Percentiles rank a stretch among this genome's conserved stretches.
phyloP scores from a whole-genome alignment of 2,113 vertebrate genomes.

The Gymnarchus niloticus region DNA sequence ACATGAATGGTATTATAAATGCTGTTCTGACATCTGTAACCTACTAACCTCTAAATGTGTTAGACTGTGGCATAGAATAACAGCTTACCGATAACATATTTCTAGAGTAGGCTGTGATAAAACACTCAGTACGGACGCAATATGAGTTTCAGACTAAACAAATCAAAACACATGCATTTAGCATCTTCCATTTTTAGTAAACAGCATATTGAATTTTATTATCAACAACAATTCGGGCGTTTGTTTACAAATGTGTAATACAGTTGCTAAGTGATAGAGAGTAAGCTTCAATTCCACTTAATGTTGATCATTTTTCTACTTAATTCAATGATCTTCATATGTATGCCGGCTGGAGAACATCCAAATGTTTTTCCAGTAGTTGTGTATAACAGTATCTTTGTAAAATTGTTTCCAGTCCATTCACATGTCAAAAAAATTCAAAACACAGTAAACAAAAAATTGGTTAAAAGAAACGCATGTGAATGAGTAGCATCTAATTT shows the following conservation, averaged over 20 bases:
- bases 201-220: not conserved
- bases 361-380: not conserved
- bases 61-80: conserved; percentile 33
- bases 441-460: not conserved
- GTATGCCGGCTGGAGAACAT: not conserved
- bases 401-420: not conserved
- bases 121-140: not conserved
- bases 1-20: conserved; percentile 21
- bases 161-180: not conserved
- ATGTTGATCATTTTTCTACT: not conserved
- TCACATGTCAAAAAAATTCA: not conserved
- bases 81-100: conserved; percentile 34
- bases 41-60: conserved; percentile 34
- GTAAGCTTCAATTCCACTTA: not conserved
- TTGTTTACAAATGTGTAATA: conserved; percentile 7
- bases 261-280: not conserved
- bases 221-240: not conserved
- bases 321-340: not conserved
- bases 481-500: not conserved
- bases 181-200: not conserved
- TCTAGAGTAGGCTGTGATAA: conserved; percentile 5
- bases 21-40: conserved; percentile 35
- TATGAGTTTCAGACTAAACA: conserved; percentile 20
- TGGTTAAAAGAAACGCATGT: not conserved
- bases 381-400: not conserved